Evolutionary conservation across 2,797 vertebrate species (phyloP).

Genomic region (Cynodonichthys magdalenae): DNA sequence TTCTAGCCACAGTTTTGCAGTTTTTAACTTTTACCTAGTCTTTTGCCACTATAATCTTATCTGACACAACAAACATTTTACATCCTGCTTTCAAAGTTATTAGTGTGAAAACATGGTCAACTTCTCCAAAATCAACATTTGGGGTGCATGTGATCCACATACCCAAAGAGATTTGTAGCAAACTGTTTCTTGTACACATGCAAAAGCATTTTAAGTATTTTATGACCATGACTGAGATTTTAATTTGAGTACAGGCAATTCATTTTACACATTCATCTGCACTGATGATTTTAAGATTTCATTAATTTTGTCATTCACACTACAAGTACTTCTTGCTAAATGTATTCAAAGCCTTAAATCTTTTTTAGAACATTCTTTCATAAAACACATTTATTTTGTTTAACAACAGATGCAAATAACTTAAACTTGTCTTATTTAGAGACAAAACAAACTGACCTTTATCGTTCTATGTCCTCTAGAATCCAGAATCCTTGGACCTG

Average conservation of each 20-base stretch:
- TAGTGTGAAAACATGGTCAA: too few species aligned
- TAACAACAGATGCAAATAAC: not conserved
- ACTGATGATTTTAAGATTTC: not conserved
- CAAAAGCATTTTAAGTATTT: not conserved
- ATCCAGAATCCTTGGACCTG: constrained; percentile 86
- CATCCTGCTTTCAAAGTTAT: too few species aligned
- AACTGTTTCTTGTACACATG: not conserved
- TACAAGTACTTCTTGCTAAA: not conserved
- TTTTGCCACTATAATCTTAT: too few species aligned
- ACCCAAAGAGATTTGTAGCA: not conserved
- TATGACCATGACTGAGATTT: too few species aligned
- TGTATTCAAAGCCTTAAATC: not conserved
- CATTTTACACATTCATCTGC: not conserved
- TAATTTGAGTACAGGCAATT: not conserved
- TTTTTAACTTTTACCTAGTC: too few species aligned
- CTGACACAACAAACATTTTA: too few species aligned
- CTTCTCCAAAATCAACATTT: too few species aligned
- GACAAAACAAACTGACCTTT: too few species aligned
- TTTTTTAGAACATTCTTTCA: too few species aligned
- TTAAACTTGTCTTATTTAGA: too few species aligned
- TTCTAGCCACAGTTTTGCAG: too few species aligned
- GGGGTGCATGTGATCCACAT: too few species aligned
- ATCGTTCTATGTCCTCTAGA: constrained; percentile 68
- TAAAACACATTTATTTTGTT: not conserved
- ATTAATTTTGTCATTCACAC: not conserved